Conservation (phyloP, 2,888 invertebrate genomes). For the Sesia bembeciformis region DNA sequence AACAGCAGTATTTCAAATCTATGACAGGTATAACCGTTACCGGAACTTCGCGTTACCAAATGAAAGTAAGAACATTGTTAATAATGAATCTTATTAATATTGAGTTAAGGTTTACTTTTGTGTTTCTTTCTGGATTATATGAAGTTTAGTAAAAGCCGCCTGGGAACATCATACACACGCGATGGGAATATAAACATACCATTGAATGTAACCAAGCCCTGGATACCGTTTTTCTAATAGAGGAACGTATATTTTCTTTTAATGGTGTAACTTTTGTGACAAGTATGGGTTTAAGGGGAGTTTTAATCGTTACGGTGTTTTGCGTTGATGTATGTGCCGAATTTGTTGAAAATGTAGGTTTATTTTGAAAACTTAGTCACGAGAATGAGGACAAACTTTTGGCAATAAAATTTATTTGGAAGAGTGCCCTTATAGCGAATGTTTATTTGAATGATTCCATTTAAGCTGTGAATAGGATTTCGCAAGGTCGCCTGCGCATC, state of each 20-base stretch:
- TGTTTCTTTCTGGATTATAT: background rate
- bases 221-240: conserved; percentile 54
- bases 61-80: conserved; percentile 10
- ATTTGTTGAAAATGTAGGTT: conserved; percentile 7
- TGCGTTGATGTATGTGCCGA: background rate
- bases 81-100: conserved; percentile 29
- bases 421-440: too few relatives aligned
- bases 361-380: too few relatives aligned
- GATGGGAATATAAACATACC: conserved; percentile 53
- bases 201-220: conserved; percentile 27
- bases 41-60: conserved; percentile 27
- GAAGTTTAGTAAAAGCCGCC: conserved; percentile 2
- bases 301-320: conserved; percentile 14
- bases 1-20: conserved; percentile 45
- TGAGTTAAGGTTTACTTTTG: conserved; percentile 31
- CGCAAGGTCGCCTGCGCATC: too few relatives aligned
- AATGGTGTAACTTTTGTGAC: conserved; percentile 60
- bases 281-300: conserved; percentile 31
- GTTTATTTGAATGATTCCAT: too few relatives aligned
- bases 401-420: too few relatives aligned
- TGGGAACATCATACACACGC: conserved; percentile 37
- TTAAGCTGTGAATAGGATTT: too few relatives aligned
- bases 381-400: too few relatives aligned
- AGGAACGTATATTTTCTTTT: conserved; percentile 62
- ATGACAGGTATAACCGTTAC: conserved; percentile 46